A percentile compares a stretch with the other conserved stretches of the same genome.
Conservation (phyloP, 2,888 invertebrate genomes). For the Ypsolopha sequella region DNA sequence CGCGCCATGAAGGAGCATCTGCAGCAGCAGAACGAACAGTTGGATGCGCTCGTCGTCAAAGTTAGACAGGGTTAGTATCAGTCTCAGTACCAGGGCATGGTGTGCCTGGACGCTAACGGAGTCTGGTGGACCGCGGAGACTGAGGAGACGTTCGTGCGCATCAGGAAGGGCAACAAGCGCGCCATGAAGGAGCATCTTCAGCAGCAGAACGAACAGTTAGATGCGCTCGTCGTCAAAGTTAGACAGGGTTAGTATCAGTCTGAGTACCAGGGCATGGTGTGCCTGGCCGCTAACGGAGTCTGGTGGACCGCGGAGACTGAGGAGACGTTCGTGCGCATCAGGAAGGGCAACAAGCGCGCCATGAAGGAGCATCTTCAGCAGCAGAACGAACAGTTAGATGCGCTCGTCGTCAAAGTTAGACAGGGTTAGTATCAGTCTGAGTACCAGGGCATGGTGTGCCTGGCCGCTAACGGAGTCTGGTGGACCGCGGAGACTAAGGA, state of each 20-base stretch:
- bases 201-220: conserved; percentile 84
- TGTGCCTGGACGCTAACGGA: conserved; percentile 85
- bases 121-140: conserved; percentile 98
- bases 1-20: no score
- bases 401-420: conserved; percentile 81
- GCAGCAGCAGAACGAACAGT: no score
- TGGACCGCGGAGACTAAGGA: conserved; percentile 97
- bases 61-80: no score
- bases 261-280: no score
- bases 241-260: conserved; percentile 51
- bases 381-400: conserved; percentile 86
- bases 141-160: conserved; percentile 84
- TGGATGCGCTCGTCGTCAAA: no score
- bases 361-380: conserved; percentile 91
- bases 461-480: conserved; percentile 92
- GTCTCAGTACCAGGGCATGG: no score
- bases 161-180: conserved; percentile 80
- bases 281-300: conserved; percentile 87
- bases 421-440: no score
- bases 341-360: conserved; percentile 83
- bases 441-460: no score
- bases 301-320: conserved; percentile 98
- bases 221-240: conserved; percentile 84
- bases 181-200: conserved; percentile 92
- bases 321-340: conserved; percentile 80